These are phyloP conservation scores for Nephrotoma flavescens DNA, from an alignment of 2,888 invertebrate species.

Conservation along the genomic window DNA sequence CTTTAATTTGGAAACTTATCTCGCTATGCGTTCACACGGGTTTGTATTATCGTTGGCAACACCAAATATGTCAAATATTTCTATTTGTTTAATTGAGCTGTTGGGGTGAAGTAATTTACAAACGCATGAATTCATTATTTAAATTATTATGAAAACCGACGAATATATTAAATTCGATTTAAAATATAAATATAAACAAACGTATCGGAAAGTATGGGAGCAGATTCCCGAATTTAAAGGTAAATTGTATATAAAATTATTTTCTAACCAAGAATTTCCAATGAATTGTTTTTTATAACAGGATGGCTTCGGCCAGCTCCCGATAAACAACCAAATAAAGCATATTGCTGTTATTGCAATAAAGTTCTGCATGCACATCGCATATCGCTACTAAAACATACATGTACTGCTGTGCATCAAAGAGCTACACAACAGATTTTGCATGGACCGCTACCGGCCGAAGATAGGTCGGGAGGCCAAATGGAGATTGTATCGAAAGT, in stretches of 20 bases:
- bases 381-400: conserved; percentile 41
- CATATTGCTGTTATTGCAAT: conserved; percentile 40
- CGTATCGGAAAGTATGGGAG: not conserved
- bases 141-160: not conserved
- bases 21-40: too few relatives aligned
- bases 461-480: not conserved
- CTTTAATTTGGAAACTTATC: too few relatives aligned
- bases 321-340: conserved; percentile 35
- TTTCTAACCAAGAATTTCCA: not conserved
- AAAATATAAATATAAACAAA: not conserved
- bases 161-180: not conserved
- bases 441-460: not conserved
- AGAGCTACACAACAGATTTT: not conserved
- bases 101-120: too few relatives aligned
- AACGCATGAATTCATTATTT: too few relatives aligned
- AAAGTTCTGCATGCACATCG: conserved; percentile 43
- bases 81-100: not conserved
- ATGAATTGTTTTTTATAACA: not conserved
- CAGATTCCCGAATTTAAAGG: not conserved
- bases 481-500: not conserved
- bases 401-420: conserved; percentile 42
- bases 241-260: not conserved
- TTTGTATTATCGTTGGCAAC: not conserved
- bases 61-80: not conserved
- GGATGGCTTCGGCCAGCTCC: conserved; percentile 41